Evolutionary conservation across 2,888 invertebrate species (phyloP), one percentile per base, ranked within the genome.

Genomic region (Gisinianus flammeolus): DNA sequence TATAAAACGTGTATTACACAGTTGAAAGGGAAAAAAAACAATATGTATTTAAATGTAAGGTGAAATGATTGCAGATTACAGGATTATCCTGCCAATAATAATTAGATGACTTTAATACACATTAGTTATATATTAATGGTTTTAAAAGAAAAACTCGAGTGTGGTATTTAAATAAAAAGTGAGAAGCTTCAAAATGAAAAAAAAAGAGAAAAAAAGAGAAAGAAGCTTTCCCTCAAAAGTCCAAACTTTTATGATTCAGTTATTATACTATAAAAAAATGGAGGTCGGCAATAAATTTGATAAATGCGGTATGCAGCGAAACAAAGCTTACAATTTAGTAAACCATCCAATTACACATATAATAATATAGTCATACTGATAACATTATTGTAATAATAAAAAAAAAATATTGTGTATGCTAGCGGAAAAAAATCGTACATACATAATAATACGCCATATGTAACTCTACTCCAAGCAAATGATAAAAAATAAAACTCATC

Each of bases 271-370:
- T 66, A 16, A n/a, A 67, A 30, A 31, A n/a, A 26, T 69, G 26
- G 62, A 64, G 73, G 64, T 73, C 33, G 73, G 73, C 73, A 73
- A 73, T 62, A 73, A 73, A 33, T 73, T 62, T 73, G 73, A 62
- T 73, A 73, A 35, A 73, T 62, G 24, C 26, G 73, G 73, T 62
- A 73, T 73, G 73, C 56, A 73, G 64, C 62, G 73, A 73, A 22
- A 71, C 22, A 72, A 62, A 56, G 72, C 72, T 72, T 72, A 72
- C 72, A 72, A 72, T 72, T 73, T 73, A 73, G 73, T 73, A 62
- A 73, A 73, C 73, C 73, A 73, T 73, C 73, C 73, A 73, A 73
- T 73, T 73, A 73, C 33, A 56, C 58, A 62, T 62, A 70, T 70
- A 70, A 62, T 62, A 62, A 67, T 5, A 70, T 16, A 70, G 19